A percentile compares a stretch with the other conserved stretches of the same genome.
phyloP scores from a whole-genome alignment of 2,113 vertebrate species.

The Sylvietta virens region DNA sequence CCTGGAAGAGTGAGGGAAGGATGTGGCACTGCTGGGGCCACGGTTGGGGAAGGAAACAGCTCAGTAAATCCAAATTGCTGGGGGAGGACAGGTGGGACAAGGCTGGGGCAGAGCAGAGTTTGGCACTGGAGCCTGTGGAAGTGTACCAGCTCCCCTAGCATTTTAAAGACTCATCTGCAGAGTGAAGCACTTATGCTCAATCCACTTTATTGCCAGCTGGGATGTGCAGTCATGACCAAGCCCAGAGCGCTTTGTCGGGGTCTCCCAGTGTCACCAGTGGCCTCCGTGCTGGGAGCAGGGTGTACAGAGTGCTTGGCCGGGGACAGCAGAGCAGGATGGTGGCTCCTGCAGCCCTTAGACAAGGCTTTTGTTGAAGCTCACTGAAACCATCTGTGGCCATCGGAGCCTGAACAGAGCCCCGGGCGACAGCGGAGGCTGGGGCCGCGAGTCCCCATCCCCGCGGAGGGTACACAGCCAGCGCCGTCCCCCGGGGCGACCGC shows the following conservation, averaged over 20 bases:
- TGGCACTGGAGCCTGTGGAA: neutral
- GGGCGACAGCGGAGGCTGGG: neutral
- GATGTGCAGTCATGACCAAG: fast-evolving
- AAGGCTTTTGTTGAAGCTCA: slow-evolving; percentile 1
- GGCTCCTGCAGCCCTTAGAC: neutral
- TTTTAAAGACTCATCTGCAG: neutral
- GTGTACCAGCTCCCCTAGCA: neutral
- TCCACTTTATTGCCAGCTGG: fast-evolving
- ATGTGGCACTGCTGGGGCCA: neutral
- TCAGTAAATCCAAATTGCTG: neutral
- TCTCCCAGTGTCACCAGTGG: neutral
- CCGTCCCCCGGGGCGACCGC: neutral
- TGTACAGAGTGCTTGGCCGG: fast-evolving
- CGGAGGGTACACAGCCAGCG: neutral
- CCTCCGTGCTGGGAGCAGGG: neutral
- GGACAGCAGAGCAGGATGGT: neutral
- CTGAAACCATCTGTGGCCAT: neutral
- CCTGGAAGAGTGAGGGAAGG: neutral
- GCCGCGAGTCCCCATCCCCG: neutral
- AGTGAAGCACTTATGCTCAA: neutral
- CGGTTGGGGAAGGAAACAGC: neutral
- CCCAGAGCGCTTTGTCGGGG: fast-evolving
- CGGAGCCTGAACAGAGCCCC: neutral
- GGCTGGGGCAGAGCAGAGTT: neutral
- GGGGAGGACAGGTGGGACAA: neutral